Evolutionary conservation across 1,140 invertebrate species (phyloP).

Genomic region (Pygmarrhopalites habei): DNA sequence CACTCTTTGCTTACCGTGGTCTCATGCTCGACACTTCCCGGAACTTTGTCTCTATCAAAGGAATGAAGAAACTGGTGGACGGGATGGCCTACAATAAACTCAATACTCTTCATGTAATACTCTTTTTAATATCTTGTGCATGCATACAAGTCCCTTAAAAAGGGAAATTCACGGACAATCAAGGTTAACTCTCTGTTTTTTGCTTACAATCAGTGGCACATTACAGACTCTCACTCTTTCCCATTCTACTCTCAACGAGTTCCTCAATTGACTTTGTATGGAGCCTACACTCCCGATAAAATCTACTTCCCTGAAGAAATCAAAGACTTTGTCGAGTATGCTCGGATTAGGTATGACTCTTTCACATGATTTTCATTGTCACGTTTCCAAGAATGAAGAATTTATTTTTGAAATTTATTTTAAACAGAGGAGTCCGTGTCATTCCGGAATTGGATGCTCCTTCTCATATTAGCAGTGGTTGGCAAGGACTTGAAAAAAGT

Average conservation of each 20-base stretch:
- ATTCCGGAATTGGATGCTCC: constrained; percentile 45
- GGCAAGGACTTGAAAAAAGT: constrained; percentile 42
- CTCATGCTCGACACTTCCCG: constrained; percentile 41
- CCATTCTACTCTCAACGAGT: constrained; percentile 42
- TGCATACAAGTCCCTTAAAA: no score
- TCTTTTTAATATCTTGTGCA: no score
- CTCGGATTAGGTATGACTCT: constrained; percentile 34
- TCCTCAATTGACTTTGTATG: constrained; percentile 43
- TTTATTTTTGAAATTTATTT: background rate
- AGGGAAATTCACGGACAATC: no score
- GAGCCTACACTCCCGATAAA: constrained; percentile 42
- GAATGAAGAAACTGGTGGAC: constrained; percentile 42
- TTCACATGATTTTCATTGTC: constrained; percentile 8
- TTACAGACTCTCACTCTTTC: constrained; percentile 45
- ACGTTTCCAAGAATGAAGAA: constrained; percentile 33
- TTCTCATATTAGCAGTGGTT: constrained; percentile 44
- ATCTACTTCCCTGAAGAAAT: constrained; percentile 43
- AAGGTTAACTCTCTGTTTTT: no score
- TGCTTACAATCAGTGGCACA: no score
- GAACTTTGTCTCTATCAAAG: constrained; percentile 41
- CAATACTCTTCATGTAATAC: constrained; percentile 44
- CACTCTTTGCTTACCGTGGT: constrained; percentile 40
- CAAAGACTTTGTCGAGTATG: constrained; percentile 41
- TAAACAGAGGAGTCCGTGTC: constrained; percentile 42
- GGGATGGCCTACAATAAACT: constrained; percentile 44